phyloP scores from a whole-genome alignment of 2,797 vertebrate species.

The Gymnothorax reevesii region DNA sequence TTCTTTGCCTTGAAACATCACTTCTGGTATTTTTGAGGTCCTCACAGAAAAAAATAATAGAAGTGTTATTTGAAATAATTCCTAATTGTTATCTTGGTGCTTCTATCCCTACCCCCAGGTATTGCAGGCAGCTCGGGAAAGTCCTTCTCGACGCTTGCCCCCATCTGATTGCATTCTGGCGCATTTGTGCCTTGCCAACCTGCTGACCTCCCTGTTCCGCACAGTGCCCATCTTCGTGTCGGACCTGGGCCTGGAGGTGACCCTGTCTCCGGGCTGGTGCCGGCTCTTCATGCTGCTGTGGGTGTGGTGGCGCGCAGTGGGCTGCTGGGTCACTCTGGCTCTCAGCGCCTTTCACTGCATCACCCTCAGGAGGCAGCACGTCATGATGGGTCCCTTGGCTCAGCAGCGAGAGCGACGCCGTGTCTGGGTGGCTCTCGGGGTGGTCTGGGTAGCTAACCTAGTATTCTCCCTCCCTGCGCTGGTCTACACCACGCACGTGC shows the following conservation, averaged over 20 bases:
- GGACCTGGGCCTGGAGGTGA: constrained; percentile 71
- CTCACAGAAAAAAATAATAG: neutral
- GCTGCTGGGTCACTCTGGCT: constrained; percentile 76
- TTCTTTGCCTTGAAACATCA: neutral
- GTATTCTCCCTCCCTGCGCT: constrained; percentile 73
- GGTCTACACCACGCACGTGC: constrained; percentile 63
- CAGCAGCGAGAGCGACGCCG: constrained; percentile 61
- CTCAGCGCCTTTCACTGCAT: constrained; percentile 76
- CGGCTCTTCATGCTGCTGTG: constrained; percentile 79
- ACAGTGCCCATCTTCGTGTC: constrained; percentile 78
- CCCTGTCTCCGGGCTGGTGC: constrained; percentile 69
- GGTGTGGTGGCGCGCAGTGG: constrained; percentile 79
- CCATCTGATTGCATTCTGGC: constrained; percentile 75
- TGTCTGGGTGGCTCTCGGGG: constrained; percentile 58
- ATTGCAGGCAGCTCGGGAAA: constrained; percentile 62
- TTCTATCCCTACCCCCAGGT: constrained; percentile 58
- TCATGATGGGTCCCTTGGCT: constrained; percentile 56
- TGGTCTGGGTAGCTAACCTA: constrained; percentile 72
- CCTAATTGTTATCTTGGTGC: neutral
- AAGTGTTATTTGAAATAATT: neutral
- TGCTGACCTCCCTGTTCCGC: constrained; percentile 74
- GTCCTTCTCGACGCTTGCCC: constrained; percentile 56
- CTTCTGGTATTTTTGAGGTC: neutral
- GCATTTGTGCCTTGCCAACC: constrained; percentile 75
- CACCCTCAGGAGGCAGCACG: constrained; percentile 66